Evolutionary conservation across 2,797 vertebrate genomes (phyloP).

Genomic region (Dryobates pubescens): DNA sequence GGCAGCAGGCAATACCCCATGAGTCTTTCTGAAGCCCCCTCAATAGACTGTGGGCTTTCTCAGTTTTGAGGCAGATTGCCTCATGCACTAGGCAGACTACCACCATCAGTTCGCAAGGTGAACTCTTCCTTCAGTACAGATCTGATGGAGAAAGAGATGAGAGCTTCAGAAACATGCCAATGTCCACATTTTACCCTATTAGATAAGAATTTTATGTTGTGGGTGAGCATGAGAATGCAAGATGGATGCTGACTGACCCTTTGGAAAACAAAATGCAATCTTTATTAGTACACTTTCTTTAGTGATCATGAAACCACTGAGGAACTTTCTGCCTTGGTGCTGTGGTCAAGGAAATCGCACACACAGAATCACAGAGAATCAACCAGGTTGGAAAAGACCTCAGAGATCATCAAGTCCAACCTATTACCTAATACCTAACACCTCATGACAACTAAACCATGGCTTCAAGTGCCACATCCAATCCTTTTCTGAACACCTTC

Average conservation of each 20-base stretch:
- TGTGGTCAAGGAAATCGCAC: background rate
- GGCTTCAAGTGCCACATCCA: no score
- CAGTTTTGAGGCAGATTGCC: background rate
- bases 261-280: background rate
- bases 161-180: background rate
- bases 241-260: background rate
- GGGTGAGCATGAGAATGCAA: rapidly evolving
- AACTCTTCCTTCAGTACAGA: background rate
- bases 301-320: background rate
- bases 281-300: background rate
- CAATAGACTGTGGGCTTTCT: background rate
- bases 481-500: no score
- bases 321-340: background rate
- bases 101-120: background rate
- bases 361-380: no score
- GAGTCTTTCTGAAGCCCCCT: background rate
- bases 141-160: background rate
- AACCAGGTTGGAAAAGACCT: no score
- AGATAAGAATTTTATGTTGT: background rate
- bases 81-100: background rate
- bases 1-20: background rate
- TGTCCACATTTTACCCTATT: background rate
- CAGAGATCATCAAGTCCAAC: no score
- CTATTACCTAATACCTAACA: no score
- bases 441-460: no score